Evolutionary conservation across 35 echinoderm and acorn worm species (phyloP).

Genomic region (Patiria miniata): DNA sequence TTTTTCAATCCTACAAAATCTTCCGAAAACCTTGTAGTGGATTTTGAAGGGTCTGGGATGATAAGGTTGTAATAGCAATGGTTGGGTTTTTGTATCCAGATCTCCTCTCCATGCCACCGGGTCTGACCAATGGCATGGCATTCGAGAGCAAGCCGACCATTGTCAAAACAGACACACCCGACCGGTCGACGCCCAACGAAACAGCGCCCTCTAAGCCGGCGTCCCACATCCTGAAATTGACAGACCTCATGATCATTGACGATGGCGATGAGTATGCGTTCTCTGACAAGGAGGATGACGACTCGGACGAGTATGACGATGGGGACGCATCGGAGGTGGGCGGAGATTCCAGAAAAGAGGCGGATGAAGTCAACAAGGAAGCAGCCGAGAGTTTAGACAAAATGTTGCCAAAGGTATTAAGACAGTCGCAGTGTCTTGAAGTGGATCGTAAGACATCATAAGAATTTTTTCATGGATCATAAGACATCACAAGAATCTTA

Average conservation of each 20-base stretch:
- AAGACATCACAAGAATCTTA: too few species aligned
- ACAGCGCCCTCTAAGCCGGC: not conserved
- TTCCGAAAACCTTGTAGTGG: too few species aligned
- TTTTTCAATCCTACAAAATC: too few species aligned
- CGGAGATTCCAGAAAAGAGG: not conserved
- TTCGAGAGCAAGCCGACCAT: not conserved
- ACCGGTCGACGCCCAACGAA: not conserved
- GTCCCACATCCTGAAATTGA: conserved; percentile 49
- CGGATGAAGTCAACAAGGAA: not conserved
- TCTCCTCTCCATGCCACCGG: conserved; percentile 70
- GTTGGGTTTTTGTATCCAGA: conserved; percentile 52
- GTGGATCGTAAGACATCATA: too few species aligned
- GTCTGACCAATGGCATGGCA: conserved; percentile 70
- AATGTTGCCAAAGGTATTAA: conserved; percentile 12
- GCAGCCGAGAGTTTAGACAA: conserved; percentile 6
- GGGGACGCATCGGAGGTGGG: not conserved
- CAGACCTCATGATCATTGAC: conserved; percentile 51
- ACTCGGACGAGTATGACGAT: conserved; percentile 33
- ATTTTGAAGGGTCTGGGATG: too few species aligned
- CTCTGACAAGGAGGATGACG: conserved; percentile 37
- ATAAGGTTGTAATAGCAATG: too few species aligned
- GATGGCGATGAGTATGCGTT: conserved; percentile 64
- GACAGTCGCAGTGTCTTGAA: too few species aligned
- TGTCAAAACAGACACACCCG: not conserved
- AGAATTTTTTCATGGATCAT: too few species aligned